Evolutionary conservation across 2,888 invertebrate genomes (phyloP), one percentile per base, ranked within the genome.

Genomic region (Diplazon laetatorius): DNA sequence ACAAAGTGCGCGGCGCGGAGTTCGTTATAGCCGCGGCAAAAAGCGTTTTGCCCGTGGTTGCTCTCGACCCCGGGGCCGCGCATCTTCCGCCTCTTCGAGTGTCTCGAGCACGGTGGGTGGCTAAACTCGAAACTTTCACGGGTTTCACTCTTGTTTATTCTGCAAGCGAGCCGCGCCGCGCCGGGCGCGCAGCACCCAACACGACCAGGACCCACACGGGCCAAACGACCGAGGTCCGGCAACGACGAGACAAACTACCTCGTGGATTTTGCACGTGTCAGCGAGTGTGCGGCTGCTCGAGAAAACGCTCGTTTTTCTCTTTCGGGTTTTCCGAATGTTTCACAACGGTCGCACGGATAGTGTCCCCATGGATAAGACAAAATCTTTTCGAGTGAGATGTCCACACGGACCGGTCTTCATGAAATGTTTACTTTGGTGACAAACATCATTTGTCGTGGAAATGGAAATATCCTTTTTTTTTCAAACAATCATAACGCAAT

Each of bases 201-300:
- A 20, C 35, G 48, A 70, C 57, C 57, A 42, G 20, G 59, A 65
- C 42, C 44, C 65, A 37, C 65, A 37, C 42, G 50, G 46, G 42
- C 66, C 52, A 75, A 78, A 78, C 78, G 78, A 68, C 62, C 78
- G 16, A n/a, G n/a, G 66, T 62, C 60, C 70, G n/a, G n/a, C n/a
- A 62, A 55, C 55, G 71, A 75, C 78, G 71, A 78, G 78, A 78
- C 71, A 78, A 78, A 78, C 78, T 66, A 62, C 78, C 60, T 35
- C 50, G 71, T 55, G 71, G 55, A 78, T 78, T 71, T 78, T 63
- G 78, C 78, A 78, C 74, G 78, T 78, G 78, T 72, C 71, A 62
- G 75, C 75, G 42, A 48, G 14, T 30, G 30, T 30, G 30, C 30
- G 30, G 30, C 30, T 6, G 30, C 6, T 6, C 30, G 2, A 6